A percentile compares a stretch with the other conserved stretches of the same genome.
phyloP scores from a whole-genome alignment of 1,140 invertebrate genomes.

The Dendroctonus ponderosae region DNA sequence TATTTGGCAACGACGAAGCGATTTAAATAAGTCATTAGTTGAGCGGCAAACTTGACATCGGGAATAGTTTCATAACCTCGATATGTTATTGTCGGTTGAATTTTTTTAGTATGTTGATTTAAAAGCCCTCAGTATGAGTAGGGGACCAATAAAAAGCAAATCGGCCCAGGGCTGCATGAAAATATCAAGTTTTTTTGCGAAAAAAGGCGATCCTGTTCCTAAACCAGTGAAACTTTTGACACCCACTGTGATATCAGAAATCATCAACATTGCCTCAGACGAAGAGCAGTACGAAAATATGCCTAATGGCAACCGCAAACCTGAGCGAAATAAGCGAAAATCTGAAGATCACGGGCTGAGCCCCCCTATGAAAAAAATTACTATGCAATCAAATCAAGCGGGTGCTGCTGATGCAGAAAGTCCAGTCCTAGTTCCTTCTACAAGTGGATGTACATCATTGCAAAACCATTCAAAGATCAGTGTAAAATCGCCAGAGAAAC shows the following conservation, averaged over 20 bases:
- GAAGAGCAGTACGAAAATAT: neutral
- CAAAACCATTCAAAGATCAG: conserved; percentile 3
- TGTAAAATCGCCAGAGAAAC: conserved; percentile 28
- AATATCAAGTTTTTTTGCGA: conserved; percentile 24
- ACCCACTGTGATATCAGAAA: neutral
- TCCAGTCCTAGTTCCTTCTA: conserved; percentile 4
- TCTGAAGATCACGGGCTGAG: neutral
- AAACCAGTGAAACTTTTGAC: neutral
- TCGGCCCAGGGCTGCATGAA: conserved; percentile 14
- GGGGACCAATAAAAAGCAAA: conserved; percentile 1
- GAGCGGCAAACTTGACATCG: conserved; percentile 11
- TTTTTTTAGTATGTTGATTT: conserved; percentile 4
- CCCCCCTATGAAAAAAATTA: conserved; percentile 8
- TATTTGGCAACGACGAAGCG: neutral
- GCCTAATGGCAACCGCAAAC: neutral
- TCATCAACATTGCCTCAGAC: neutral
- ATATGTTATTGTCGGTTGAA: neutral
- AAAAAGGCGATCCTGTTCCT: neutral
- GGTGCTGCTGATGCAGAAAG: neutral
- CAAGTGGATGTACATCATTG: conserved; percentile 10
- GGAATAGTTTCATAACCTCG: conserved; percentile 3
- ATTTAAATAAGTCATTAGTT: neutral
- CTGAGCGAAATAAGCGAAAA: conserved; percentile 3
- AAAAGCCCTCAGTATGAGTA: conserved; percentile 1
- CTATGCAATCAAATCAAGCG: neutral